These are phyloP conservation scores for Polypterus senegalus DNA, from an alignment of 2,113 vertebrate species.

Conservation along the genomic window DNA sequence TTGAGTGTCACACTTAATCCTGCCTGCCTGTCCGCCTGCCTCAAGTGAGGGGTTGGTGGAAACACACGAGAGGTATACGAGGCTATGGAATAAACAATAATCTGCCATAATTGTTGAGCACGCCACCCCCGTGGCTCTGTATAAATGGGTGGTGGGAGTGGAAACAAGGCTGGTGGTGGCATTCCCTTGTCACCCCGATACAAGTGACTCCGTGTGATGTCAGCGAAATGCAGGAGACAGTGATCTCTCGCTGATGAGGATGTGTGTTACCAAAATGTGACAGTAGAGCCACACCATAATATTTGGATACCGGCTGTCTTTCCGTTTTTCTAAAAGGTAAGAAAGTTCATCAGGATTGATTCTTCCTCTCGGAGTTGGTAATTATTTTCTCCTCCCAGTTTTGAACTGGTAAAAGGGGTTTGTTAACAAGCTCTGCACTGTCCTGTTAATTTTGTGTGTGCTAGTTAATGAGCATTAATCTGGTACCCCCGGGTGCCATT, in stretches of 20 bases:
- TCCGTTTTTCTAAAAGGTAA: constrained; percentile 52
- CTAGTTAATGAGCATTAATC: constrained; percentile 83
- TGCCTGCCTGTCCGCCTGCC: too few species aligned
- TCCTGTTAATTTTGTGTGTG: constrained; percentile 65
- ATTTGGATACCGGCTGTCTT: constrained; percentile 53
- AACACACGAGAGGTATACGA: too few species aligned
- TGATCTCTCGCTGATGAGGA: constrained; percentile 69
- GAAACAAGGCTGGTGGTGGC: constrained; percentile 37
- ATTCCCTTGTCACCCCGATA: constrained; percentile 63
- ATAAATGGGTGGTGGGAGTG: constrained; percentile 33
- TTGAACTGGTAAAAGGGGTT: constrained; percentile 23
- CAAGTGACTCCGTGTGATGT: constrained; percentile 75
- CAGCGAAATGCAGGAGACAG: constrained; percentile 71
- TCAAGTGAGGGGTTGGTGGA: too few species aligned
- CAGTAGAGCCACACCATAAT: constrained; percentile 55
- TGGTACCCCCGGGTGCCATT: constrained; percentile 80
- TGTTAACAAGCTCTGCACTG: constrained; percentile 59
- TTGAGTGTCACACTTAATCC: too few species aligned
- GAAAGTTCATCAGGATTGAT: constrained; percentile 26
- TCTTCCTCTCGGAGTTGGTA: constrained; percentile 29
- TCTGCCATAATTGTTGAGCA: constrained; percentile 30
- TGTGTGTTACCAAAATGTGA: constrained; percentile 74
- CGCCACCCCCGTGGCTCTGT: constrained; percentile 30
- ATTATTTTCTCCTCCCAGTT: constrained; percentile 23
- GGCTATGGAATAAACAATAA: constrained; percentile 27